phyloP scores from a whole-genome alignment of 2,113 vertebrate species.

The Triplophysa siluroides region DNA sequence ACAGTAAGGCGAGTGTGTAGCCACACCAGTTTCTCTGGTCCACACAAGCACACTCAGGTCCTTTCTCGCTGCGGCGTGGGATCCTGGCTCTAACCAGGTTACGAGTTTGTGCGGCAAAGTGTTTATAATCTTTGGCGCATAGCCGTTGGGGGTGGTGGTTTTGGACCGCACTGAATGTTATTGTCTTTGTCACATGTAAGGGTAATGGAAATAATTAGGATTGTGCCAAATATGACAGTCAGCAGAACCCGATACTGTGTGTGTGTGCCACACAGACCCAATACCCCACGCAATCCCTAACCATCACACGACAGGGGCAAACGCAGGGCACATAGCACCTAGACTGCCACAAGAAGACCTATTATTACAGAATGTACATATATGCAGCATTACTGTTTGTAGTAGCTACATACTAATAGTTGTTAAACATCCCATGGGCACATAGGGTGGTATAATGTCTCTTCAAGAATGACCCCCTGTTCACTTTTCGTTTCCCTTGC shows the following conservation, averaged over 20 bases:
- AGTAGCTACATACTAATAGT: not conserved
- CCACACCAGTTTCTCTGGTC: constrained; percentile 38
- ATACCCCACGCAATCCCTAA: not conserved
- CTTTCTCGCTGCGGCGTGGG: constrained; percentile 28
- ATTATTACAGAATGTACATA: too few species aligned
- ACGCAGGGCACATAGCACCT: constrained; percentile 36
- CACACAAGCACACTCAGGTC: constrained; percentile 17
- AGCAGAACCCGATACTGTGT: constrained; percentile 47
- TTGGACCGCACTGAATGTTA: constrained; percentile 47
- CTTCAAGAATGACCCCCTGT: constrained; percentile 1
- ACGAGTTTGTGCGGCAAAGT: constrained; percentile 47
- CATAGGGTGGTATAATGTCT: constrained; percentile 15
- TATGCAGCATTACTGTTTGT: constrained; percentile 61
- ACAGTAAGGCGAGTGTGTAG: constrained; percentile 44
- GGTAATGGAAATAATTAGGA: constrained; percentile 61
- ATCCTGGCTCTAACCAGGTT: constrained; percentile 38
- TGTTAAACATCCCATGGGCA: constrained; percentile 22
- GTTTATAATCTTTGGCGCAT: constrained; percentile 48
- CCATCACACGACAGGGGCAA: constrained; percentile 13
- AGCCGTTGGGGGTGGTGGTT: constrained; percentile 53
- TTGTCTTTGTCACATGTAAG: constrained; percentile 61
- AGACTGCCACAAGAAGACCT: constrained; percentile 32
- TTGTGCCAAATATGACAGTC: constrained; percentile 55
- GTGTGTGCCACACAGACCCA: constrained; percentile 35
- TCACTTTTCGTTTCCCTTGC: constrained; percentile 13